Evolutionary conservation across 2,797 vertebrate species (phyloP).

Genomic region (Mormyrus proboscirostris): DNA sequence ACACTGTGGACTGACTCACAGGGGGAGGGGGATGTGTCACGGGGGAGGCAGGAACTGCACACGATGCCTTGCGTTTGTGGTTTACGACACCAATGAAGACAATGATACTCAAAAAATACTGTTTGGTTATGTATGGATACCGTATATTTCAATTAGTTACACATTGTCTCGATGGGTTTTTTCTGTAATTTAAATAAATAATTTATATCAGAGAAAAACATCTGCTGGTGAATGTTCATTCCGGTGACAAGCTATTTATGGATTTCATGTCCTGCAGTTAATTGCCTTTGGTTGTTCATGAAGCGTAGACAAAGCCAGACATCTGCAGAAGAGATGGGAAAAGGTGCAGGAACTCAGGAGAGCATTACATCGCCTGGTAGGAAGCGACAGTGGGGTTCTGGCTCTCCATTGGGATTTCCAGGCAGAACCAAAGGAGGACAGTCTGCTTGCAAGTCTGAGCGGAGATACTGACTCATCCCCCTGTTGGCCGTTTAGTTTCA

Average conservation of each 20-base stretch:
- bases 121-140: conserved; percentile 96
- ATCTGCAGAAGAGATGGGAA: neutral
- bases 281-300: neutral
- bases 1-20: conserved; percentile 23
- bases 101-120: conserved; percentile 81
- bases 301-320: neutral
- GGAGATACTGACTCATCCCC: neutral
- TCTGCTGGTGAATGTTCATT: neutral
- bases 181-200: conserved; percentile 99
- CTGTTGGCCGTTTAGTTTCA: neutral
- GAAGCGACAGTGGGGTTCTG: neutral
- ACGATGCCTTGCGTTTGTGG: conserved; percentile 99
- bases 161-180: conserved; percentile 98
- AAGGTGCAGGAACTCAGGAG: neutral
- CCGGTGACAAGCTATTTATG: neutral
- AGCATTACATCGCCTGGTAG: neutral
- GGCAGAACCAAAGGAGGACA: neutral
- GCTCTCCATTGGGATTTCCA: neutral
- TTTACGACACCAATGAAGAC: conserved; percentile 96
- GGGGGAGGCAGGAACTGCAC: conserved; percentile 69
- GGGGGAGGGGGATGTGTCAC: conserved; percentile 8
- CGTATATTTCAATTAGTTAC: conserved; percentile 96
- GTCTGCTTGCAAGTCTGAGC: neutral
- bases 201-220: conserved; percentile 96
- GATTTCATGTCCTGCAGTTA: neutral